Base-by-base conservation (phyloP, 2,113 vertebrate genomes). In the Semnopithecus entellus region DNA sequence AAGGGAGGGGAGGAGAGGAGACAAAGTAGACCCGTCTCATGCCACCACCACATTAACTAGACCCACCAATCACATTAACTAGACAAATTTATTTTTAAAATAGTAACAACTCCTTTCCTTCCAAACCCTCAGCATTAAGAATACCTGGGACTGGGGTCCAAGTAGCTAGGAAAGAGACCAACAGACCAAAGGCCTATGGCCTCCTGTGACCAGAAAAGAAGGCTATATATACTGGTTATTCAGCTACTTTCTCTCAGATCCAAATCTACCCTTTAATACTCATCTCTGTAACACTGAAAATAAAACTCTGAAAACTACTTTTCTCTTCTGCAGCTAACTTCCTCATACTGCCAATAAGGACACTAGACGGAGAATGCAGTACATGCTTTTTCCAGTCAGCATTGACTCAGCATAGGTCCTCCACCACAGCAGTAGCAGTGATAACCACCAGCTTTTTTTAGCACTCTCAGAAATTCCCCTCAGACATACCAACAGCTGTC, bases 191-290 rank as follows among this genome's bases (percentile, higher is more conserved):
- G 32, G n/a, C 5, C 79, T 72, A 93, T 40, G 20, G n/a, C 16
- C 50, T 68, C 38, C 2, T 73, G 12, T 90, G 72, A 91, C 38
- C 30, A 92, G 30, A 76, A 91, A 12, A 82, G 23, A n/a, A 83
- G 16, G 11, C 32, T 87, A 5, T 43, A 55, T n/a, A 17, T 75
- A 30, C 40, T 22, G 6, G 9, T 81, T 95, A 76, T 52, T 93
- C 23, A 35, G 57, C 27, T 92, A 57, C 17, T 50, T 11, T n/a
- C 66, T 94, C 50, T 79, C 50, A 83, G 52, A 20, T 55, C 73
- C 80, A 95, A 92, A 86, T 73, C 16, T 22, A 94, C 40, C 32
- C 66, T 97, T 79, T 89, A 89, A 82, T 72, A 55, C n/a, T 94
- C 66, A 75, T 70, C 57, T 75, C 4, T 64, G 30, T 79, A 45